Evolutionary conservation across 2,113 vertebrate species (phyloP).

Genomic region (Amblyopsis rosae): DNA sequence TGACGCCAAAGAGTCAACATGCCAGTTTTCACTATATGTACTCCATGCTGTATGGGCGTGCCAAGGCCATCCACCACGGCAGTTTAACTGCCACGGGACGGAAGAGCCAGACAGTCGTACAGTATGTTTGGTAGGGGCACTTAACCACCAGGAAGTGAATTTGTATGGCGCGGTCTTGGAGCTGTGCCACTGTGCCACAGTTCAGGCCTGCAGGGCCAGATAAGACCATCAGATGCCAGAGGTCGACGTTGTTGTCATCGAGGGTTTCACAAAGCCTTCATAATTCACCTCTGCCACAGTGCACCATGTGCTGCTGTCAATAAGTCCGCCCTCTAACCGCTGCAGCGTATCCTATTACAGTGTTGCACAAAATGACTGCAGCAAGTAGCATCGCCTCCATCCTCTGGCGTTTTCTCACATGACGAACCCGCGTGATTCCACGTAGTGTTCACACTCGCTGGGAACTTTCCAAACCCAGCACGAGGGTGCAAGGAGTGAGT

Average conservation of each 20-base stretch:
- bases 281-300: slow-evolving; percentile 44
- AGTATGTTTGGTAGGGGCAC: slow-evolving; percentile 28
- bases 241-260: slow-evolving; percentile 31
- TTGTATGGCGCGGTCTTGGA: slow-evolving; percentile 21
- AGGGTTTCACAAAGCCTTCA: slow-evolving; percentile 40
- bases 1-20: slow-evolving; percentile 67
- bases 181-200: slow-evolving; percentile 1
- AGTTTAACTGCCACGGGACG: slow-evolving; percentile 50
- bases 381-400: slow-evolving; percentile 34
- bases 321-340: slow-evolving; percentile 40
- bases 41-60: slow-evolving; percentile 42
- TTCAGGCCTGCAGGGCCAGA: slow-evolving; percentile 28
- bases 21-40: slow-evolving; percentile 63
- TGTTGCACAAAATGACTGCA: slow-evolving; percentile 38
- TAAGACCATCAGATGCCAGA: slow-evolving; percentile 39
- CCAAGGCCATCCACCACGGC: slow-evolving; percentile 47
- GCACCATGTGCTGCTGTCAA: neutral
- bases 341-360: slow-evolving; percentile 40
- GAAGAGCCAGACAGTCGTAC: slow-evolving; percentile 32
- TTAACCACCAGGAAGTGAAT: slow-evolving; percentile 39
- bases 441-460: slow-evolving; percentile 22
- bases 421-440: slow-evolving; percentile 45
- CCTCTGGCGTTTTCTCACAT: slow-evolving; percentile 54
- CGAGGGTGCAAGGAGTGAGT: slow-evolving; percentile 22
- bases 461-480: slow-evolving; percentile 35